These are phyloP conservation scores for Himalopsyche anomala DNA, from an alignment of 2,888 invertebrate species.

Conservation along the genomic window DNA sequence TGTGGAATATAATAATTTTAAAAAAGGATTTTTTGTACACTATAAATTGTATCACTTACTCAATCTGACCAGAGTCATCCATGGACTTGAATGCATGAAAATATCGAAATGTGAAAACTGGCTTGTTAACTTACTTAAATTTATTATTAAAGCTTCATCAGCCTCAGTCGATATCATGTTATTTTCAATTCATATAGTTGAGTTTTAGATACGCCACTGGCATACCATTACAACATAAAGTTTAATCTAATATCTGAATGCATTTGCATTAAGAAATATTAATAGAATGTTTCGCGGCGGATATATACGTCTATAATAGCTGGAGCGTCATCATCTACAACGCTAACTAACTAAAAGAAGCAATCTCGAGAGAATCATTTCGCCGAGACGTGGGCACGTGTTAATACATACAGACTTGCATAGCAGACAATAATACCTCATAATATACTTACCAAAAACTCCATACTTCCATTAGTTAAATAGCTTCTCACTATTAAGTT, in stretches of 20 bases:
- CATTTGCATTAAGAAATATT: constrained; percentile 54
- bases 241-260: constrained; percentile 52
- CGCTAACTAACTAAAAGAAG: constrained; percentile 46
- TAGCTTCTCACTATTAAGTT: neutral
- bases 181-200: too few species aligned
- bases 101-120: too few species aligned
- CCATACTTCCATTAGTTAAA: constrained; percentile 23
- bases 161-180: too few species aligned
- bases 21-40: too few species aligned
- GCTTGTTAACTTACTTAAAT: too few species aligned
- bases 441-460: neutral
- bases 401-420: constrained; percentile 32
- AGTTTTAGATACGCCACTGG: neutral
- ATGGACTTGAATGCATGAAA: too few species aligned
- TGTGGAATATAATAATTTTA: too few species aligned
- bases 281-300: constrained; percentile 53
- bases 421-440: neutral
- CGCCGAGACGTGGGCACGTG: constrained; percentile 46
- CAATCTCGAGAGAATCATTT: constrained; percentile 50
- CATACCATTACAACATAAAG: constrained; percentile 39
- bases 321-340: constrained; percentile 36
- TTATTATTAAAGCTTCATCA: too few species aligned
- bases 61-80: too few species aligned
- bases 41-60: too few species aligned
- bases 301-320: constrained; percentile 22